Evolutionary conservation across 1,140 invertebrate genomes (phyloP).

Genomic region (Maniola jurtina): DNA sequence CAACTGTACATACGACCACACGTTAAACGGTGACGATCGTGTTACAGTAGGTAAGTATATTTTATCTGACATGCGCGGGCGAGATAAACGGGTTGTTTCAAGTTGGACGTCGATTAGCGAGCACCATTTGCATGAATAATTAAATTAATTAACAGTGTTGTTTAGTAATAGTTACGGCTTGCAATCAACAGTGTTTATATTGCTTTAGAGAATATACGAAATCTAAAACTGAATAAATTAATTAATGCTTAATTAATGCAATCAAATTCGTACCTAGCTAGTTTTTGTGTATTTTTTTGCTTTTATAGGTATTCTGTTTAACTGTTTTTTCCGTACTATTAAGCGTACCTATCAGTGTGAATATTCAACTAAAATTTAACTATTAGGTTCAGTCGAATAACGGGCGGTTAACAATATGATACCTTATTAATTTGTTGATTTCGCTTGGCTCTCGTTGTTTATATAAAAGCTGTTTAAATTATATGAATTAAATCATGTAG

Average conservation of each 20-base stretch:
- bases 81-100: slow-evolving; percentile 17
- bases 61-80: slow-evolving; percentile 26
- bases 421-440: too few relatives aligned
- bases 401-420: too few relatives aligned
- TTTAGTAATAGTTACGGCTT: neutral
- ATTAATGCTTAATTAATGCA: too few relatives aligned
- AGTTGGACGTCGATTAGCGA: slow-evolving; percentile 21
- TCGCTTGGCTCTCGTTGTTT: too few relatives aligned
- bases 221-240: neutral
- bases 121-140: slow-evolving; percentile 1
- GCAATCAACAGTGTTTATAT: neutral
- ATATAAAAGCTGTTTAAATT: neutral
- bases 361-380: too few relatives aligned
- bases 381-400: too few relatives aligned
- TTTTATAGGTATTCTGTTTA: too few relatives aligned
- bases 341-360: too few relatives aligned
- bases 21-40: slow-evolving; percentile 24
- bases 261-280: too few relatives aligned
- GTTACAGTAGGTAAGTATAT: slow-evolving; percentile 26
- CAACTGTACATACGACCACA: slow-evolving; percentile 14
- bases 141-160: slow-evolving; percentile 1
- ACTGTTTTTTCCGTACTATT: too few relatives aligned
- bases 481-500: neutral
- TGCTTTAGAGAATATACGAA: neutral
- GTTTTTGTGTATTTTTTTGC: too few relatives aligned